A percentile compares a stretch with the other conserved stretches of the same genome.
Evolutionary conservation across 1,140 invertebrate genomes (phyloP).

Genomic region (Nixonia krombeini): DNA sequence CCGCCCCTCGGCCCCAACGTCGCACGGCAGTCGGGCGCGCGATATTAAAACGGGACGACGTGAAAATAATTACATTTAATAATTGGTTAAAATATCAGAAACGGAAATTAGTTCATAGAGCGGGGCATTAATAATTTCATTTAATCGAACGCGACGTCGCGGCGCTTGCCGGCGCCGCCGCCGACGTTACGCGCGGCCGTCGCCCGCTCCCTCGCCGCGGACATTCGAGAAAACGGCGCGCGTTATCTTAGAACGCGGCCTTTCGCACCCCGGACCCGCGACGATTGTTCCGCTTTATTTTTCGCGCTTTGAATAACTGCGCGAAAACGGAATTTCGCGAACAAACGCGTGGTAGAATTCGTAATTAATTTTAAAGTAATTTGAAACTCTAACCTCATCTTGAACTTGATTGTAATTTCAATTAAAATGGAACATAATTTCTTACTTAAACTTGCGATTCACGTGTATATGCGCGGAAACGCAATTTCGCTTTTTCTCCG

Average conservation of each 20-base stretch:
- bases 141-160: constrained; percentile 56
- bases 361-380: constrained; percentile 7
- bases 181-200: no score
- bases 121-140: constrained; percentile 60
- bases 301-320: neutral
- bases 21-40: constrained; percentile 28
- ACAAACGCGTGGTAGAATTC: neutral
- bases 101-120: constrained; percentile 64
- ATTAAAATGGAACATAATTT: constrained; percentile 18
- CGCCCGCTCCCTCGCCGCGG: no score
- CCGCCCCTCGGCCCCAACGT: neutral
- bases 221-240: no score
- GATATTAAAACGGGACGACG: constrained; percentile 61
- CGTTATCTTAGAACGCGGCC: no score
- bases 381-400: constrained; percentile 7
- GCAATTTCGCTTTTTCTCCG: constrained; percentile 6
- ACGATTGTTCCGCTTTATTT: neutral
- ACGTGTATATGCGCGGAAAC: constrained; percentile 1
- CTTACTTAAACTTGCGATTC: constrained; percentile 13
- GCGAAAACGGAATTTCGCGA: neutral
- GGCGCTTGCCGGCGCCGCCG: constrained; percentile 34
- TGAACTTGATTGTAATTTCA: constrained; percentile 15
- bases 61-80: constrained; percentile 67
- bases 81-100: constrained; percentile 65
- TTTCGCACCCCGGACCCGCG: no score